phyloP scores from a whole-genome alignment of 37 sponge, comb jelly and placozoan genomes.

The Corticium candelabrum region DNA sequence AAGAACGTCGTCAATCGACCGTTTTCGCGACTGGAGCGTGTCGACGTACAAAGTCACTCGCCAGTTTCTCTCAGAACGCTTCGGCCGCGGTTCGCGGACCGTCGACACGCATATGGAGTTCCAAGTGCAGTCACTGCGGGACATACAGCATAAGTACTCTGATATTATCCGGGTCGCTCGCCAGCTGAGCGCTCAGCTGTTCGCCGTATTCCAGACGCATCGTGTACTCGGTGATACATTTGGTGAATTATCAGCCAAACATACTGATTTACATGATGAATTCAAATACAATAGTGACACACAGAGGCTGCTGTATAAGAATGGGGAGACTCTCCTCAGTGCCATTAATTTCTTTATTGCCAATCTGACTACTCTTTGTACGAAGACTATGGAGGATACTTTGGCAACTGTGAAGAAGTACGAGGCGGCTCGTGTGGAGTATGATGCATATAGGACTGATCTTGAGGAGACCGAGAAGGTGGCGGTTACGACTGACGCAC shows the following conservation, averaged over 20 bases:
- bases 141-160: slow-evolving; percentile 62
- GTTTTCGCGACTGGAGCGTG: slow-evolving; percentile 49
- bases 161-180: slow-evolving; percentile 40
- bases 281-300: slow-evolving; percentile 68
- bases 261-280: slow-evolving; percentile 62
- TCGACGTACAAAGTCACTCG: slow-evolving; percentile 51
- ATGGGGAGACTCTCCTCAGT: slow-evolving; percentile 59
- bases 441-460: slow-evolving; percentile 78
- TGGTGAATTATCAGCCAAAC: slow-evolving; percentile 60
- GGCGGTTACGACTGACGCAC: slow-evolving; percentile 24
- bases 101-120: slow-evolving; percentile 61
- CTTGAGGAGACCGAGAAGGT: slow-evolving; percentile 25
- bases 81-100: slow-evolving; percentile 62
- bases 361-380: slow-evolving; percentile 56
- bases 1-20: neutral
- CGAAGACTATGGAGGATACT: slow-evolving; percentile 90
- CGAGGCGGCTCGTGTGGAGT: slow-evolving; percentile 55
- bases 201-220: slow-evolving; percentile 53
- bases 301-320: slow-evolving; percentile 53
- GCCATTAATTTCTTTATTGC: slow-evolving; percentile 44
- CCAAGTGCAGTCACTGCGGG: slow-evolving; percentile 43
- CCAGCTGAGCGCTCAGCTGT: slow-evolving; percentile 43
- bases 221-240: slow-evolving; percentile 75
- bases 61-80: slow-evolving; percentile 67
- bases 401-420: slow-evolving; percentile 69